Evolutionary conservation across 2,113 vertebrate genomes (phyloP), one percentile per base, ranked within the genome.

Genomic region (Caracal caracal): DNA sequence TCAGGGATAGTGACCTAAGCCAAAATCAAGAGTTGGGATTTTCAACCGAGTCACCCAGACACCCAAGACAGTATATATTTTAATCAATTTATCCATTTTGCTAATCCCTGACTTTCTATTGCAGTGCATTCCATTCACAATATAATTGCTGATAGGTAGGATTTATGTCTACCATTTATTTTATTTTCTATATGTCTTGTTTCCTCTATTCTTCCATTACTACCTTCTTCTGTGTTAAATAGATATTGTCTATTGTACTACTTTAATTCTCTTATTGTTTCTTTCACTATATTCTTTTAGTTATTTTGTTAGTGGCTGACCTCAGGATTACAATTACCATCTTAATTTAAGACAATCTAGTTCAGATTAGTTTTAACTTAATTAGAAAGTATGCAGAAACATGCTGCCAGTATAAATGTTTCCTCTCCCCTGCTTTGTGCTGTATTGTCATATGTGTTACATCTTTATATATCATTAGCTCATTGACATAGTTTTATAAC

Each of bases 121-220:
- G 15, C 65, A 90, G 61, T 79, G 15, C 47, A 70, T 61, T 79
- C 49, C 71, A 86, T 37, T 78, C 63, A 79, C 26, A 56, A 59
- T 59, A 40, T 43, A 51, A 63, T 87, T 53, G 63, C 10, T 63
- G 40, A 70, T 37, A 90, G 30, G 40, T 26, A 63, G n/a, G 51
- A 80, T 63, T 86, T 90, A 82, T 63, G 51, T 79, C n/a, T 87
- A 56, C 43, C 65, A 81, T 91, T 70, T 91, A 76, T 75, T 89
- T 90, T 65, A 76, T 75, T 89, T 90, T 53, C n/a, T 61, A 13
- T 33, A 19, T 80, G 51, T 61, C 24, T 91, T 81, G 30, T 73
- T 65, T 12, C 43, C 20, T 87, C 65, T 91, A 30, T 49, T 59
- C 37, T 35, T 85, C 63, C n/a, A 92, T 73, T 56, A 87, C 20